Base-by-base conservation (phyloP, 2,797 vertebrate genomes). In the Hafferia zeledoni region DNA sequence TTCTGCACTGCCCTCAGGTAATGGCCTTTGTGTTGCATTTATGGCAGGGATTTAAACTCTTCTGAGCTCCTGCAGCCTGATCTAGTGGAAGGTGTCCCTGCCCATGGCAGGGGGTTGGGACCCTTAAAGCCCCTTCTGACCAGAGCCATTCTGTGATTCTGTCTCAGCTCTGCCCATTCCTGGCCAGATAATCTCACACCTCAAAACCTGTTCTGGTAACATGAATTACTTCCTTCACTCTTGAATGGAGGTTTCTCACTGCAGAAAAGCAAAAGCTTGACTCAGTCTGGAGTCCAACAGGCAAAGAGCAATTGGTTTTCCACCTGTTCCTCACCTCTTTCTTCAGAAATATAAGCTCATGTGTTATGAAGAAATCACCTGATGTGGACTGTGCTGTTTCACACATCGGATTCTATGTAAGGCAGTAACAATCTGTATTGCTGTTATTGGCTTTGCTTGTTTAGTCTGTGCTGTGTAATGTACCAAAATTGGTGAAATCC, bases 381-480 rank as follows among this genome's bases (percentile, higher is more conserved):
- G 56, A 33, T 88, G n/a, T 13, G 44, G 46, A 43, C 31, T 30
- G 39, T 5, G 2, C 61, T 75, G 23, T 59, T 93, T 57, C 44
- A 60, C 5, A 1, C 49, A 6, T 46, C 71, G 84, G 90, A 81
- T 89, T 79, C 80, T 47, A 31, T 2, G 47, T 57, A 55, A 87
- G 67, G 56, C 6, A 14, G 77, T 90, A 56, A 89, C 52, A 53
- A 41, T 65, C 60, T 41, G 67, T 17, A 5, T 69, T 69, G 89
- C 84, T 93, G 85, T 85, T 89, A 39, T 70, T 84, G 89, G 84
- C 70, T 93, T 82, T 85, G 30, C 82, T 92, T 28, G 1, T 55
- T 87, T 90, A 75, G 44, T 64, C 88, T 85, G 71, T 33, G 59
- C 87, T 82, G 90, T 95, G 90, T 95, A 87, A 88, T 13, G 83